These are phyloP conservation scores for Brotogeris chrysoptera DNA, from an alignment of 2,797 vertebrate genomes.

Conservation along the genomic window DNA sequence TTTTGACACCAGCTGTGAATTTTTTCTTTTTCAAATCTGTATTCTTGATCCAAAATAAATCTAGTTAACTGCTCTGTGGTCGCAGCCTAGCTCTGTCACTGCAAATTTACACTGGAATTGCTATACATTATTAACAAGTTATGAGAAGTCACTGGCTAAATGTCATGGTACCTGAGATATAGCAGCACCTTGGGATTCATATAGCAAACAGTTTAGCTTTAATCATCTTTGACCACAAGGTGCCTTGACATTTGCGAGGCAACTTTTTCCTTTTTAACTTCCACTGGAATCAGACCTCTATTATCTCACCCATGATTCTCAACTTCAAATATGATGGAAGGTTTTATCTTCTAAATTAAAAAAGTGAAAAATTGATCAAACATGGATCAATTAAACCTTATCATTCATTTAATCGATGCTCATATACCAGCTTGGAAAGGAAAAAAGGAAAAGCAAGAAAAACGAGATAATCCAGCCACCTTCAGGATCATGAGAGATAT, in stretches of 20 bases:
- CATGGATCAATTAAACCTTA: constrained; percentile 17
- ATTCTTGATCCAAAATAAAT: constrained; percentile 76
- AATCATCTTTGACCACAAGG: constrained; percentile 79
- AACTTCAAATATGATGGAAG: constrained; percentile 64
- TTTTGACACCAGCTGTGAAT: constrained; percentile 51
- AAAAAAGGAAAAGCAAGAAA: constrained; percentile 30
- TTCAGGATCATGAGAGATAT: background rate
- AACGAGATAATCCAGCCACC: constrained; percentile 34
- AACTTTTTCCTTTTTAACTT: constrained; percentile 76
- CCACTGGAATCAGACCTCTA: constrained; percentile 66
- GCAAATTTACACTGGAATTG: constrained; percentile 75
- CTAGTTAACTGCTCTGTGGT: constrained; percentile 79
- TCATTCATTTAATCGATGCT: constrained; percentile 64
- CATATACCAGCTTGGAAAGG: background rate
- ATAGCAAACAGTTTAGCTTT: constrained; percentile 82
- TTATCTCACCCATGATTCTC: constrained; percentile 75
- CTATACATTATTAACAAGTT: constrained; percentile 84
- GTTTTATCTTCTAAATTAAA: constrained; percentile 75
- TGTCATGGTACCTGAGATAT: constrained; percentile 76
- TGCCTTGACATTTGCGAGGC: constrained; percentile 78
- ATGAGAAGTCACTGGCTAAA: constrained; percentile 79
- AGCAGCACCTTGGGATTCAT: constrained; percentile 78
- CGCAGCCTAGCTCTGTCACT: constrained; percentile 75
- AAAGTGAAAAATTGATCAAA: constrained; percentile 63
- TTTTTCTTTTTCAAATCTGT: constrained; percentile 61